Evolutionary conservation across 2,888 invertebrate species (phyloP), one percentile per base, ranked within the genome.

Genomic region (Harpalus rubripes): DNA sequence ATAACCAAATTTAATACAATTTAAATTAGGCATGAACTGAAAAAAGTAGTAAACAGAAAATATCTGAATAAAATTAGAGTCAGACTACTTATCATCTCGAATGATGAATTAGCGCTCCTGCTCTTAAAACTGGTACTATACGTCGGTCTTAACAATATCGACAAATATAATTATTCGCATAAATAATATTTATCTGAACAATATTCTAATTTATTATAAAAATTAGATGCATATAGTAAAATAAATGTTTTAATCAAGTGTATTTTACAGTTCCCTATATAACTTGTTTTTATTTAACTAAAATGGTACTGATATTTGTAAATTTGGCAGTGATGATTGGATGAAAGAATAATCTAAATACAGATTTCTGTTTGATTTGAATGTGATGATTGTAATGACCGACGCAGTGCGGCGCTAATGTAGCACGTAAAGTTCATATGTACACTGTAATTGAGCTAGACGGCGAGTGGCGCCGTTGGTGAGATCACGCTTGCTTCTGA

Each of bases 401-500:
- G 59, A 52, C 63, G 78, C 58, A 84, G 39, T 39, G 56, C 39
- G 68, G 79, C 68, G 22, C 84, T 84, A 84, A 84, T 84, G 65
- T 59, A 85, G 80, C 72, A 85, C 80, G 41, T 56, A 52, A 65
- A 81, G 68, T 65, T 81, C 16, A 68, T 65, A 68, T 78, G 74
- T 85, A 76, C 52, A 79, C 82, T 44, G 80, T 52, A 80, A 79
- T 76, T 76, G 76, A 76, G 76, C 76, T 76, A 78, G 56, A 32
- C 16, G 15, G 15, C 18, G 7, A 39, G 32, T 39, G 68, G 18
- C 16, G 72, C 32, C 26, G n/a, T 32, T 32, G 32, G 32, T 32
- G 26, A 15, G 86, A 88, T 94, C 93, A 94, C 93, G 94, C 93
- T 89, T 95, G 95, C 89, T 95, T 95, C 4, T 94, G 93, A 91